Percentiles rank a stretch among this genome's conserved stretches.
Evolutionary conservation across 2,888 invertebrate species (phyloP).

Genomic region (Trichogramma dendrolimi): DNA sequence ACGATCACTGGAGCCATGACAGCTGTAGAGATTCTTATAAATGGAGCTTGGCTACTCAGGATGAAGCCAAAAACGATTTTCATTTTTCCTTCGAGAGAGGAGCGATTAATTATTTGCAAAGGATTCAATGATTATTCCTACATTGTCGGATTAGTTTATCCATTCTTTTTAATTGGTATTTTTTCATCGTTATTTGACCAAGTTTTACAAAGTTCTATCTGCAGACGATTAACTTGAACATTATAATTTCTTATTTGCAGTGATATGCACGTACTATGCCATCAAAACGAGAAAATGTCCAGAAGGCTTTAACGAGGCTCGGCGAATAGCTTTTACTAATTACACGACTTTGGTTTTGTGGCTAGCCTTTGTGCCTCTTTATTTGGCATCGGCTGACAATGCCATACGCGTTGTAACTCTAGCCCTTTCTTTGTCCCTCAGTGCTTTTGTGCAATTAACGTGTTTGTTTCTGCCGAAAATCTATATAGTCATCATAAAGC

Average conservation of each 20-base stretch:
- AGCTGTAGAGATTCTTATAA: constrained; percentile 53
- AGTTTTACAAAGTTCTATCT: neutral
- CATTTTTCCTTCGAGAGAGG: constrained; percentile 48
- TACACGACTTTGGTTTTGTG: constrained; percentile 58
- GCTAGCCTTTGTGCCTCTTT: constrained; percentile 58
- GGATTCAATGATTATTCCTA: constrained; percentile 55
- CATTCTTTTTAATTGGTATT: constrained; percentile 54
- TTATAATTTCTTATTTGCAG: constrained; percentile 31
- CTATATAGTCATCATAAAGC: constrained; percentile 57
- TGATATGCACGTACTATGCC: constrained; percentile 56
- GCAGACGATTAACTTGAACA: neutral
- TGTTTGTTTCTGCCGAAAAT: constrained; percentile 58
- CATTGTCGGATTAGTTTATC: constrained; percentile 55
- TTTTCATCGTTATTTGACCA: neutral
- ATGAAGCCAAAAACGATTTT: constrained; percentile 51
- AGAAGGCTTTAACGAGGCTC: constrained; percentile 59
- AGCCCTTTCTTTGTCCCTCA: constrained; percentile 55
- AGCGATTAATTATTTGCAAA: constrained; percentile 46
- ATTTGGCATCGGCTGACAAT: constrained; percentile 54
- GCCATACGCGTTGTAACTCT: constrained; percentile 55
- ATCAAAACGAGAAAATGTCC: constrained; percentile 59
- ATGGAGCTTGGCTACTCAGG: constrained; percentile 53
- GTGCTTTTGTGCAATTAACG: constrained; percentile 55
- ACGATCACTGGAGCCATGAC: constrained; percentile 55
- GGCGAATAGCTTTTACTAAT: constrained; percentile 57